Percentiles rank a stretch among this genome's conserved stretches.
Conservation (phyloP, 2,888 invertebrate genomes). For the Acronicta aceris region DNA sequence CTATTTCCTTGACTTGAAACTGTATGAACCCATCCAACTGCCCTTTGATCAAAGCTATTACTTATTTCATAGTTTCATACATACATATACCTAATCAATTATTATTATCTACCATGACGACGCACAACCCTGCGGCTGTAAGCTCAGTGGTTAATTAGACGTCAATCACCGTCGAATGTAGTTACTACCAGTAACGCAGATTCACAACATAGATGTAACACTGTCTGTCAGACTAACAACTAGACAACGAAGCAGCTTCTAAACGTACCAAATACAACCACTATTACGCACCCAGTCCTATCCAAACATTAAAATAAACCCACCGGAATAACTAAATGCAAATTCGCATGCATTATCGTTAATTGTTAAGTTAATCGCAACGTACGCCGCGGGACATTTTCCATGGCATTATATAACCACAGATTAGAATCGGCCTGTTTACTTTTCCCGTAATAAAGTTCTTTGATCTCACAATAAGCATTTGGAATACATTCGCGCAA, state of each 20-base stretch:
- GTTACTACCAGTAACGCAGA: conserved; percentile 33
- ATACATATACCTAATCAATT: conserved; percentile 28
- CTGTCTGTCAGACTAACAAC: conserved; percentile 13
- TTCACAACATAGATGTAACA: conserved; percentile 26
- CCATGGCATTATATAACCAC: conserved; percentile 26
- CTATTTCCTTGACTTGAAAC: too few species aligned
- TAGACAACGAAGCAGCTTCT: conserved; percentile 8
- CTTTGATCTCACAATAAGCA: conserved; percentile 39
- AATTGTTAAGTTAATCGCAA: conserved; percentile 47
- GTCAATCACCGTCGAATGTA: conserved; percentile 48
- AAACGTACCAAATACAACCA: conserved; percentile 16
- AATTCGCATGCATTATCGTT: conserved; percentile 43
- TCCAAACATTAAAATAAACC: conserved; percentile 25
- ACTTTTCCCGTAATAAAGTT: conserved; percentile 35
- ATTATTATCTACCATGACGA: conserved; percentile 19
- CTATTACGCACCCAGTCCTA: conserved; percentile 11
- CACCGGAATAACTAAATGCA: conserved; percentile 37
- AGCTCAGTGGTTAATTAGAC: conserved; percentile 42
- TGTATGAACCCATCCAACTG: too few species aligned
- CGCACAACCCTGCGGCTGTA: conserved; percentile 25
- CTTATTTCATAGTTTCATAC: not conserved
- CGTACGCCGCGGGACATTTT: conserved; percentile 29
- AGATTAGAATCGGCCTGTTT: conserved; percentile 43
- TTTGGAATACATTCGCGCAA: conserved; percentile 36
- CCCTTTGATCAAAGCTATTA: not conserved